phyloP scores from a whole-genome alignment of 2,888 invertebrate genomes.

The Apamea anceps region DNA sequence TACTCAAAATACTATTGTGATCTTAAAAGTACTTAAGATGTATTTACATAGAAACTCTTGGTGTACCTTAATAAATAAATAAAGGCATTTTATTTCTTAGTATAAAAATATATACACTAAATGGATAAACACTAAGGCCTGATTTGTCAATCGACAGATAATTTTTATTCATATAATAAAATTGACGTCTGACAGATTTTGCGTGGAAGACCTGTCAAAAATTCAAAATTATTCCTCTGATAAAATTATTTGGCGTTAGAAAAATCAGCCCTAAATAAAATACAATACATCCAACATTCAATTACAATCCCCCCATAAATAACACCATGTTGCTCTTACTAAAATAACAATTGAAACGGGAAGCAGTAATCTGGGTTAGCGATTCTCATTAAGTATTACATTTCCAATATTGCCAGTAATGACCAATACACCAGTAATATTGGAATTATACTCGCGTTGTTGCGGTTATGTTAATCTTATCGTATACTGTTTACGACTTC shows the following conservation, averaged over 20 bases:
- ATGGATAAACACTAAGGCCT: too few species aligned
- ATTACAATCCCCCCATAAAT: not conserved
- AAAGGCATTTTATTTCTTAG: too few species aligned
- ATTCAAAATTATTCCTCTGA: too few species aligned
- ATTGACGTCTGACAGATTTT: too few species aligned
- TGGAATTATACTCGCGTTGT: conserved; percentile 20
- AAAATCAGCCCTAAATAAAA: not conserved
- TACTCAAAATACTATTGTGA: too few species aligned
- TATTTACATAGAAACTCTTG: too few species aligned
- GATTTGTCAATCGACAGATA: too few species aligned
- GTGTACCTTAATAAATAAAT: too few species aligned
- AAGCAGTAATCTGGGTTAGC: conserved; percentile 38
- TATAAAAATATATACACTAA: not conserved
- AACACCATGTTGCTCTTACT: not conserved
- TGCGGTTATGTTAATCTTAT: conserved; percentile 41
- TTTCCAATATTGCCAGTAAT: conserved; percentile 49
- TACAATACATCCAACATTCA: not conserved
- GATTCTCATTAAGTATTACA: conserved; percentile 54
- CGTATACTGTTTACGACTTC: conserved; percentile 20
- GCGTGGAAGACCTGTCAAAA: too few species aligned
- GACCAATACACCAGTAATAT: conserved; percentile 18
- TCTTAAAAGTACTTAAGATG: too few species aligned
- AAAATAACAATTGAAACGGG: conserved; percentile 37
- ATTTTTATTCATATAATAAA: too few species aligned
- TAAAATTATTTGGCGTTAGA: too few species aligned